These are phyloP conservation scores for Dendrolimus punctatus DNA, from an alignment of 1,140 invertebrate species.

Conservation along the genomic window DNA sequence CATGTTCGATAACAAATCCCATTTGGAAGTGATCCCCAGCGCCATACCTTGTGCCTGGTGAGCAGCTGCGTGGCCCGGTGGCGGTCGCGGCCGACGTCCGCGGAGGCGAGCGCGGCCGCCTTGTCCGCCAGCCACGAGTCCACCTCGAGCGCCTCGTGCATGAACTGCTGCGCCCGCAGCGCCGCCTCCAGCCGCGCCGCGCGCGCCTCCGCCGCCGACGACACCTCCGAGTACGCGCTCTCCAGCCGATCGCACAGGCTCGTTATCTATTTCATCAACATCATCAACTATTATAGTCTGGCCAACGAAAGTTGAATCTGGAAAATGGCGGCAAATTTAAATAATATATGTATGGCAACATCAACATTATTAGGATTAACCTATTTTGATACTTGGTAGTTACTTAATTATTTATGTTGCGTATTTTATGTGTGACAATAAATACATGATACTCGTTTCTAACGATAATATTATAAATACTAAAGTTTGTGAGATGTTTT, in stretches of 20 bases:
- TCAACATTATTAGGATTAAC: too few species aligned
- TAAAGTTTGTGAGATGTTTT: too few species aligned
- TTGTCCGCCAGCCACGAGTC: slow-evolving; percentile 95
- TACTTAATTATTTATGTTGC: too few species aligned
- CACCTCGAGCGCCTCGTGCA: slow-evolving; percentile 92
- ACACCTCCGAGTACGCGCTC: slow-evolving; percentile 80
- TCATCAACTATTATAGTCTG: background rate
- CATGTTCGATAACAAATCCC: background rate
- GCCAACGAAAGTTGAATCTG: too few species aligned
- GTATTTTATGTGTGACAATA: too few species aligned
- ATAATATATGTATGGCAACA: too few species aligned
- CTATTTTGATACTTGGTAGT: too few species aligned
- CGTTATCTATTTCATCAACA: slow-evolving; percentile 24
- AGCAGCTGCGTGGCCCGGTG: slow-evolving; percentile 92
- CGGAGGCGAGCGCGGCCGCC: slow-evolving; percentile 84
- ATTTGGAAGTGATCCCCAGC: background rate
- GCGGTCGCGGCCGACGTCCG: slow-evolving; percentile 90
- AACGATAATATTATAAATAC: too few species aligned
- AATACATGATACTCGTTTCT: too few species aligned
- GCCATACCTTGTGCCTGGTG: slow-evolving; percentile 89
- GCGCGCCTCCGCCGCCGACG: slow-evolving; percentile 79
- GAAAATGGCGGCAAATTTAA: too few species aligned
- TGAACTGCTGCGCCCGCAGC: slow-evolving; percentile 90
- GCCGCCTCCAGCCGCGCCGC: slow-evolving; percentile 87
- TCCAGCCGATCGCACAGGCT: slow-evolving; percentile 45